Evolutionary conservation across 2,113 vertebrate species (phyloP).

Genomic region (Hypomesus transpacificus): DNA sequence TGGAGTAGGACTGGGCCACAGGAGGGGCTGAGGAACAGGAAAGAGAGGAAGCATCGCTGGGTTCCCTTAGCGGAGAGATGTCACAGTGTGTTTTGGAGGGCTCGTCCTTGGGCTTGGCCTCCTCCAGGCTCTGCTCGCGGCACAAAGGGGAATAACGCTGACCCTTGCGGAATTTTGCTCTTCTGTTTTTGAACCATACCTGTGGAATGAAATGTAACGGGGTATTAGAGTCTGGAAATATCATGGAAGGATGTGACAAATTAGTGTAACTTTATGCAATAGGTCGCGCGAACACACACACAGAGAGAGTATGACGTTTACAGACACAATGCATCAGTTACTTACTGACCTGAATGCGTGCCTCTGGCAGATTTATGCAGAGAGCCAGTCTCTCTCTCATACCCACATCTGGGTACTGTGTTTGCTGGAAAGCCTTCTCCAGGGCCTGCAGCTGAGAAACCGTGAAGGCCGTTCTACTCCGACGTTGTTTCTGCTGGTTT

Average conservation of each 20-base stretch:
- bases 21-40: conserved; percentile 36
- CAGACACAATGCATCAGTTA: neutral
- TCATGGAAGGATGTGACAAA: too few species aligned
- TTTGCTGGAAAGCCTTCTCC: conserved; percentile 77
- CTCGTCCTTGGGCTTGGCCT: conserved; percentile 30
- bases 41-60: conserved; percentile 16
- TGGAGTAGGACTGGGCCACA: conserved; percentile 23
- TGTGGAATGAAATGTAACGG: conserved; percentile 29
- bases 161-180: conserved; percentile 79
- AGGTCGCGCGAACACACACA: neutral
- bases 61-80: conserved; percentile 24
- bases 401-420: conserved; percentile 76
- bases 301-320: neutral
- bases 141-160: conserved; percentile 55
- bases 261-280: too few species aligned
- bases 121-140: conserved; percentile 42
- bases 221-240: neutral
- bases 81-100: conserved; percentile 25
- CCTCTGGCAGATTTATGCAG: conserved; percentile 77
- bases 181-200: conserved; percentile 84
- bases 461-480: conserved; percentile 75
- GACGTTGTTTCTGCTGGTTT: conserved; percentile 73
- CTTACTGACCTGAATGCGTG: conserved; percentile 74
- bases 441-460: conserved; percentile 74
- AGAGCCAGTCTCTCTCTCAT: conserved; percentile 77